Evolutionary conservation across 2,113 vertebrate genomes (phyloP), one percentile per base, ranked within the genome.

Genomic region (Amia ocellicauda): DNA sequence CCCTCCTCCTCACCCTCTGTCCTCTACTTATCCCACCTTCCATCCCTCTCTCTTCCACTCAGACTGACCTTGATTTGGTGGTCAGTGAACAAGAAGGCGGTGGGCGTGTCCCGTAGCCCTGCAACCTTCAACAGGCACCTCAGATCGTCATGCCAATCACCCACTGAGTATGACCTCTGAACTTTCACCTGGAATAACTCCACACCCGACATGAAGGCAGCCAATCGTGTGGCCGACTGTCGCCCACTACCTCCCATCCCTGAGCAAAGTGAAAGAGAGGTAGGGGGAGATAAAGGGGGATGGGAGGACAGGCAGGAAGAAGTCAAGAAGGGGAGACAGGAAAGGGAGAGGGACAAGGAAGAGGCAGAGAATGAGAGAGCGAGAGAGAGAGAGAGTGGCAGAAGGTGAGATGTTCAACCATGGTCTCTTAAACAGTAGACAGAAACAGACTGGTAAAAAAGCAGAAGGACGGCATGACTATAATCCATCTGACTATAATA

Each of bases 41-140:
- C 20, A 19, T 22, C 10, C 54, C 16, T 10, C 27, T 16, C 19
- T 23, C 14, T 3, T 2, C 31, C 2, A 10, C 51, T 10, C 20
- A 19, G 10, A 11, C 51, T 53, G 24, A 80, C 78, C 74, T 83
- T 80, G 82, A 81, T 79, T 74, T 81, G 80, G 76, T 80, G 77
- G 31, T 80, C 84, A 77, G 68, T 69, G 45, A 62, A 81, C 74
- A 83, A 71, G 73, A 83, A 78, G 53, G 24, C 0, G 4, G 75
- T 24, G 4, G 56, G 70, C 58, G 67, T 64, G 41, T 29, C 31
- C 1, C 71, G 66, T 66, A 70, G 55, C 60, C 55, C 69, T 59
- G 72, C 58, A 52, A 63, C 71, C 73, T 2, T 55, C 1, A 1
- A 72, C 68, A 71, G 59, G 60, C 73, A 73, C 67, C 63, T 62